Conservation (phyloP, 2,113 vertebrate genomes). For the Larimichthys crocea region DNA sequence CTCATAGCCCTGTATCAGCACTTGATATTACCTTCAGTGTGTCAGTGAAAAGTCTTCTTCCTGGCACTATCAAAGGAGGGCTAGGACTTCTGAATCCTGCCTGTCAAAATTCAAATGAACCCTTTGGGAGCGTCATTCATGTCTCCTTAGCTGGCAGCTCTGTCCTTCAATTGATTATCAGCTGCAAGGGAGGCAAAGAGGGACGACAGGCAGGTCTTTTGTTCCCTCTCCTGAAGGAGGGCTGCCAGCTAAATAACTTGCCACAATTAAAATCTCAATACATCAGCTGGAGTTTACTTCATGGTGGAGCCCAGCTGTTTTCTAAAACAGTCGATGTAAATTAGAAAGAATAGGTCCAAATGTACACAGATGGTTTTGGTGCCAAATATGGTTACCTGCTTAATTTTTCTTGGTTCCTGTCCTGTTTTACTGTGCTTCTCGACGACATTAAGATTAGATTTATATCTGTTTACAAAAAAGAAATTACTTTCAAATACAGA, state of each 20-base stretch:
- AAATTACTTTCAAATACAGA: slow-evolving; percentile 9
- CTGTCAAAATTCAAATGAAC: slow-evolving; percentile 79
- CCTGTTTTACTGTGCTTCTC: neutral
- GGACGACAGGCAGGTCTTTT: slow-evolving; percentile 72
- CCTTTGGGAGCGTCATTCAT: slow-evolving; percentile 81
- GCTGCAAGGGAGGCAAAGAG: slow-evolving; percentile 65
- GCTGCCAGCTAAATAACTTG: slow-evolving; percentile 68
- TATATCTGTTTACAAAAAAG: neutral
- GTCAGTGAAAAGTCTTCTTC: slow-evolving; percentile 64
- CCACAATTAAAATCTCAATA: slow-evolving; percentile 80
- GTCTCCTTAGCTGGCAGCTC: slow-evolving; percentile 74
- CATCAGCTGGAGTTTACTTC: slow-evolving; percentile 78
- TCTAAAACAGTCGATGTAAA: slow-evolving; percentile 50
- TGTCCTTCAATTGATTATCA: slow-evolving; percentile 81
- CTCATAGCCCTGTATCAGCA: slow-evolving; percentile 68
- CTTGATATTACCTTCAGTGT: slow-evolving; percentile 62
- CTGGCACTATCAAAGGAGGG: slow-evolving; percentile 67
- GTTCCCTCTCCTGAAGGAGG: slow-evolving; percentile 70
- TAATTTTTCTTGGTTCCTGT: slow-evolving; percentile 21
- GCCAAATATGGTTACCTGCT: slow-evolving; percentile 31
- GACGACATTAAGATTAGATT: neutral
- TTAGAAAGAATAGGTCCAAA: slow-evolving; percentile 33
- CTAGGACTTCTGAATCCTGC: slow-evolving; percentile 72
- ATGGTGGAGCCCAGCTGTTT: slow-evolving; percentile 54
- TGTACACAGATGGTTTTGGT: neutral